Percentiles rank a stretch among this genome's conserved stretches.
Conservation (phyloP, 2,888 invertebrate genomes). For the Frankliniella fusca region DNA sequence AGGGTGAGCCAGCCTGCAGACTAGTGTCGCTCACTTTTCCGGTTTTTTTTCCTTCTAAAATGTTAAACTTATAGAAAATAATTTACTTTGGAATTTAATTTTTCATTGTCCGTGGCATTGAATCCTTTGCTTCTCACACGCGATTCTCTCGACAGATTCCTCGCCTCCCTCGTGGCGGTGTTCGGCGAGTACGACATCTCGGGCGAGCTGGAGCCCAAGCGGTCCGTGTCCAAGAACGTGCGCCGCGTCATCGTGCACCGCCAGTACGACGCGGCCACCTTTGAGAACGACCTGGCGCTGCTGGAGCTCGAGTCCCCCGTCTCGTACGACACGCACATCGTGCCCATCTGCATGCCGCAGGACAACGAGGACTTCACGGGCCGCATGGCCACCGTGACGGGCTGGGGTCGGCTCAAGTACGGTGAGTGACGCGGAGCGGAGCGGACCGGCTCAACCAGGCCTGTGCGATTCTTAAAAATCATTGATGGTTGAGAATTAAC, state of each 20-base stretch:
- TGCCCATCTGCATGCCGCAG: constrained; percentile 88
- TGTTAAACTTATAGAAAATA: neutral
- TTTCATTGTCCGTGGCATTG: neutral
- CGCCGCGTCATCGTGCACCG: constrained; percentile 82
- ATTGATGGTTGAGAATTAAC: too few species aligned
- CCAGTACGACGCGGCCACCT: constrained; percentile 83
- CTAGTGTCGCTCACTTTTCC: neutral
- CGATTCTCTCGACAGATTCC: constrained; percentile 57
- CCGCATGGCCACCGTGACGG: constrained; percentile 82
- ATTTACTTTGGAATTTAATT: neutral
- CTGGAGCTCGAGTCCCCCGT: constrained; percentile 79
- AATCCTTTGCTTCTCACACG: neutral
- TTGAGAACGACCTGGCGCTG: constrained; percentile 86
- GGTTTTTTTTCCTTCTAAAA: neutral
- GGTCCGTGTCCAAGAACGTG: constrained; percentile 77
- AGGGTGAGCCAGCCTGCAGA: constrained; percentile 56
- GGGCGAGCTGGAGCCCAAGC: constrained; percentile 71
- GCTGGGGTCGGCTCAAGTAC: constrained; percentile 88
- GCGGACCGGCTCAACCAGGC: too few species aligned
- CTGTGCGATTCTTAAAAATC: too few species aligned
- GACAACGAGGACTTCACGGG: constrained; percentile 73
- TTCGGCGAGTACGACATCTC: constrained; percentile 89
- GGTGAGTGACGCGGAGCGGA: constrained; percentile 52
- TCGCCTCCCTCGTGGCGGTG: constrained; percentile 84
- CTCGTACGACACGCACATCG: constrained; percentile 80